Percentiles rank a stretch among this genome's conserved stretches.
phyloP scores from a whole-genome alignment of 2,113 vertebrate species.

The Dromiciops gliroides region DNA sequence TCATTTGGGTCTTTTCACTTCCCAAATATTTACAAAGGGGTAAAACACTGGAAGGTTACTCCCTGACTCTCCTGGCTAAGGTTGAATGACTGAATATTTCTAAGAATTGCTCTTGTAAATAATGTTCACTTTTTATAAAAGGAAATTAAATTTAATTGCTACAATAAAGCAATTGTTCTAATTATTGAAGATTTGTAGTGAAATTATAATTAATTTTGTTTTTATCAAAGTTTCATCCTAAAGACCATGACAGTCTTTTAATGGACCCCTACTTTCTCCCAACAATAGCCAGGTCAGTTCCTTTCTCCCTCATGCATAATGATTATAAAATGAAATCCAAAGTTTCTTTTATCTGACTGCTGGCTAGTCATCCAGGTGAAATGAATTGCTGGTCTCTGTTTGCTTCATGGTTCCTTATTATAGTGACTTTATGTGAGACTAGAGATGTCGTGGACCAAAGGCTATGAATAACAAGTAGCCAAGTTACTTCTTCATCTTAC shows the following conservation, averaged over 20 bases:
- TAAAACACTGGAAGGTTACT: slow-evolving; percentile 11
- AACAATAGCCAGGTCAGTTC: not conserved
- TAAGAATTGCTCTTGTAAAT: slow-evolving; percentile 1
- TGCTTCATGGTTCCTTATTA: slow-evolving; percentile 15
- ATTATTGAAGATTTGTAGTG: slow-evolving; percentile 49
- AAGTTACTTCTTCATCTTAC: not conserved
- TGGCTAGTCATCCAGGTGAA: not conserved
- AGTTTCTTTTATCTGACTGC: slow-evolving; percentile 11
- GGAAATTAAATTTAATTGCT: slow-evolving; percentile 60
- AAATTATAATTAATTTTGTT: slow-evolving; percentile 52
- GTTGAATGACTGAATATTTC: not conserved
- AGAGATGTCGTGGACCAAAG: slow-evolving; percentile 17
- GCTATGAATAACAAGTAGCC: not conserved
- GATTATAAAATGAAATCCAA: not conserved
- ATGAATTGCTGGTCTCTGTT: slow-evolving; percentile 21
- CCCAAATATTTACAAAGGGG: not conserved
- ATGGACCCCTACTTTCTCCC: not conserved
- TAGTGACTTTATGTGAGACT: slow-evolving; percentile 19
- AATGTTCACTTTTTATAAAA: slow-evolving; percentile 16
- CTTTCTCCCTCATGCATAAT: not conserved
- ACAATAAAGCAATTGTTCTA: slow-evolving; percentile 26
- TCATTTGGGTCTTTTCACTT: not conserved
- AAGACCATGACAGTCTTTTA: slow-evolving; percentile 6
- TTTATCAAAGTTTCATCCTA: slow-evolving; percentile 41
- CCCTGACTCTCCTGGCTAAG: slow-evolving; percentile 12